Evolutionary conservation across 1,140 invertebrate genomes (phyloP).

Genomic region (Megalopta genalis): DNA sequence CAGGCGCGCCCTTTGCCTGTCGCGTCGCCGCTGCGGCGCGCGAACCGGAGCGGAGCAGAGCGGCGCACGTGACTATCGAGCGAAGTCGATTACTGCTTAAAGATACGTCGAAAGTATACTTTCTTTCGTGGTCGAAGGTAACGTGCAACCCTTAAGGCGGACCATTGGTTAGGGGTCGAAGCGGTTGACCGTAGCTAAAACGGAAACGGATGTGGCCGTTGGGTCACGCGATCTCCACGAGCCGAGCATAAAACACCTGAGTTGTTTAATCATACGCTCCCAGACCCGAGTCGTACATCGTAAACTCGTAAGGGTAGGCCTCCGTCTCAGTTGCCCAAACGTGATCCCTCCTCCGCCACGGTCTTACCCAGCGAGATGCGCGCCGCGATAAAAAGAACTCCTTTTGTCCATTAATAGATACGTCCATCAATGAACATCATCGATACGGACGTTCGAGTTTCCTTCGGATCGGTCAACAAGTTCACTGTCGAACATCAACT

Average conservation of each 20-base stretch:
- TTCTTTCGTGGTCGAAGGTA: constrained; percentile 69
- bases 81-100: constrained; percentile 61
- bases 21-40: neutral
- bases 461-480: too few species aligned
- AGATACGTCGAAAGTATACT: constrained; percentile 69
- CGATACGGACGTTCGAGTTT: neutral
- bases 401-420: constrained; percentile 62
- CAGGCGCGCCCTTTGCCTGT: constrained; percentile 16
- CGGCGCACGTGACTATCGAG: constrained; percentile 59
- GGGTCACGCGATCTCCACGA: constrained; percentile 72
- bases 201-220: constrained; percentile 75
- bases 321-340: constrained; percentile 7
- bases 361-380: constrained; percentile 24
- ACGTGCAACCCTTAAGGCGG: constrained; percentile 68
- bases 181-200: constrained; percentile 73
- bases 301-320: constrained; percentile 53
- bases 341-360: neutral
- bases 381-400: constrained; percentile 47
- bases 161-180: constrained; percentile 67
- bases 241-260: constrained; percentile 73
- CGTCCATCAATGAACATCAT: constrained; percentile 21
- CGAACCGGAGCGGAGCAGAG: too few species aligned
- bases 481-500: too few species aligned
- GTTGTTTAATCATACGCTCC: constrained; percentile 73
- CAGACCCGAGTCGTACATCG: constrained; percentile 51